Evolutionary conservation across 1,140 invertebrate species (phyloP), one percentile per base, ranked within the genome.

Genomic region (Frieseomelitta varia): DNA sequence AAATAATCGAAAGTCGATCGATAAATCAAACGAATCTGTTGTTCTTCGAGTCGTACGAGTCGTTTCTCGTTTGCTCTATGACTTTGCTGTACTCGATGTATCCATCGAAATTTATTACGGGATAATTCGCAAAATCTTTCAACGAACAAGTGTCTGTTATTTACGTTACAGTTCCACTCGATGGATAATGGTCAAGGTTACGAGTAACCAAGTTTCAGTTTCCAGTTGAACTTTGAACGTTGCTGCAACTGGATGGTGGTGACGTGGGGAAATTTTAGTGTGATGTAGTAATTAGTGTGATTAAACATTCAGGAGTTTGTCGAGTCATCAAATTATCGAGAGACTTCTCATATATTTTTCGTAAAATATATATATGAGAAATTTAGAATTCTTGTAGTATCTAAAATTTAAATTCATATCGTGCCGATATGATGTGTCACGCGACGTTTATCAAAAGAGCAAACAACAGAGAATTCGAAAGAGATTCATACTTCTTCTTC

Each of bases 141-240:
- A 53, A 63, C 11, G 14, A 79, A 78, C 47, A n/a, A 30, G 63
- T 69, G 27, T 79, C 77, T 21, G n/a, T 79, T 79, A 39, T 79
- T 15, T 17, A 55, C 17, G 58, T 63, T 77, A 47, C 47, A 69
- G 4, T n/a, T 24, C 21, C 1, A 69, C 1, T 47, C 39, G 24
- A 11, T 12, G 39, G 4, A 69, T 47, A n/a, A 34, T 30, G 30
- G 30, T 30, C 30, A 30, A 30, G 51, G 47, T 55, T 74, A 55
- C 51, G 11, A 47, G 8, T 47, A 47, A 34, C 12, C 51, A 27
- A 17, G 39, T 39, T 73, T 55, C 6, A 19, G 27, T 8, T 71
- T 71, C 4, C 1, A 71, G 14, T 71, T 24, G 12, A 47, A 34
- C 34, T 69, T 69, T n/a, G 34, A 69, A 71, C 47, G n/a, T 69